A percentile compares a stretch with the other conserved stretches of the same genome.
These are phyloP conservation scores for Drosophila jambulina DNA, from an alignment of 1,140 invertebrate species.

Conservation along the genomic window DNA sequence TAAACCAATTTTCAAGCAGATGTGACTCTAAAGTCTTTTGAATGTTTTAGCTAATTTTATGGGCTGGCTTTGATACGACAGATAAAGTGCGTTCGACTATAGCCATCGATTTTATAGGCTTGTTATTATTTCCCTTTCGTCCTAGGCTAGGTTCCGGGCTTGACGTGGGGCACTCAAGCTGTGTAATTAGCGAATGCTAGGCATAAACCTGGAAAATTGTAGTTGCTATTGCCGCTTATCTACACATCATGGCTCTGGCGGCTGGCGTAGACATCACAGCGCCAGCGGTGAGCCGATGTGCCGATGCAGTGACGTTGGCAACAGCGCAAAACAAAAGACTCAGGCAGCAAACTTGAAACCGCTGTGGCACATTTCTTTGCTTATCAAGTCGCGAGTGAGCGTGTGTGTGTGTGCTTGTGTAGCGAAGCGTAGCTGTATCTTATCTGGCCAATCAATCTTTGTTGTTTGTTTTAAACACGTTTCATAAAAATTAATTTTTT, in stretches of 20 bases:
- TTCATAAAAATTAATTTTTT: constrained; percentile 84
- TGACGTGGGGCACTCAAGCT: not conserved
- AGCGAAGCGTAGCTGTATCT: constrained; percentile 74
- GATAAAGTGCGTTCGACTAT: constrained; percentile 11
- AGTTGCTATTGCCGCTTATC: constrained; percentile 42
- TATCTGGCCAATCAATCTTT: constrained; percentile 82
- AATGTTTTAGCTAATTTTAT: constrained; percentile 2
- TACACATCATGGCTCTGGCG: constrained; percentile 10
- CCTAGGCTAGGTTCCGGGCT: not conserved
- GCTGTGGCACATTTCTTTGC: constrained; percentile 74
- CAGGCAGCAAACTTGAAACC: constrained; percentile 71
- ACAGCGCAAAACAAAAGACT: constrained; percentile 75
- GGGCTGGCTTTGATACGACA: not conserved
- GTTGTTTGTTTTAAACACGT: constrained; percentile 82
- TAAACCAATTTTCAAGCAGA: not conserved
- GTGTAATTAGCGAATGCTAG: constrained; percentile 34
- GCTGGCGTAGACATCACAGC: constrained; percentile 68
- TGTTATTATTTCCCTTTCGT: not conserved
- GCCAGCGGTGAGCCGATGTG: constrained; percentile 43
- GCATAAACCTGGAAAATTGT: constrained; percentile 37
- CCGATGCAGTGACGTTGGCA: constrained; percentile 59
- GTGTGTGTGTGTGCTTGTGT: constrained; percentile 32
- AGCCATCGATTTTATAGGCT: constrained; percentile 1
- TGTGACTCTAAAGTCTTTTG: constrained; percentile 3
- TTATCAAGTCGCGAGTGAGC: constrained; percentile 45